phyloP scores from a whole-genome alignment of 2,113 vertebrate genomes.

The Colius striatus region DNA sequence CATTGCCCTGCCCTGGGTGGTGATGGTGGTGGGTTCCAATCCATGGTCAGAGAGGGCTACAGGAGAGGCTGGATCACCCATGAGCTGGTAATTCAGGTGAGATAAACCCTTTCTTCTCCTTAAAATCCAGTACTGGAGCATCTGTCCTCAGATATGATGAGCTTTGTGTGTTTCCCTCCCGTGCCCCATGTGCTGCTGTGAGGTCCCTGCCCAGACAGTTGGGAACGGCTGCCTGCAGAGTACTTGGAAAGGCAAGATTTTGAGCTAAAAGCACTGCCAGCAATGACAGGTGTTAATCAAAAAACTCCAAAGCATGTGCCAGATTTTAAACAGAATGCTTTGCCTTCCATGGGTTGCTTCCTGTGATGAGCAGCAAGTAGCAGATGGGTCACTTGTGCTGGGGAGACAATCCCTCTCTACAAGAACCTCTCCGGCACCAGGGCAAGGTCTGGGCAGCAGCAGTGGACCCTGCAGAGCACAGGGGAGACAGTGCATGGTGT shows the following conservation, averaged over 20 bases:
- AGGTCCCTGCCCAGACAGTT: background rate
- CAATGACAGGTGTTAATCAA: background rate
- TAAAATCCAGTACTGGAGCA: background rate
- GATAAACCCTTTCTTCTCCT: background rate
- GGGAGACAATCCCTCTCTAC: background rate
- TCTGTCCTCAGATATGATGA: background rate
- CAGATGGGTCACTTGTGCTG: background rate
- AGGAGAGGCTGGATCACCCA: background rate
- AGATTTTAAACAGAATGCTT: background rate
- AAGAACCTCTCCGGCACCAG: background rate
- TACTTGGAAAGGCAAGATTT: background rate
- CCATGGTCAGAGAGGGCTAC: background rate
- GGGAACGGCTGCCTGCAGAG: background rate
- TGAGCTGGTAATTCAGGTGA: background rate
- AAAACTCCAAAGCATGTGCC: background rate
- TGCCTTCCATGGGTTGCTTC: background rate
- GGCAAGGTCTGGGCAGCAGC: background rate
- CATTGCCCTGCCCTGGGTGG: background rate
- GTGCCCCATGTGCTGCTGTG: background rate
- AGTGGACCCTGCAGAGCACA: background rate
- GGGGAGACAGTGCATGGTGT: background rate
- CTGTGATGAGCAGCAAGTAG: background rate
- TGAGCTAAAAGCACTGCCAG: background rate
- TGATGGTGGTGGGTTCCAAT: background rate
- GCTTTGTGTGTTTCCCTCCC: background rate